Percentiles rank a stretch among this genome's conserved stretches.
Conservation (phyloP, 2,797 vertebrate species). For the Pseudochirops cupreus region DNA sequence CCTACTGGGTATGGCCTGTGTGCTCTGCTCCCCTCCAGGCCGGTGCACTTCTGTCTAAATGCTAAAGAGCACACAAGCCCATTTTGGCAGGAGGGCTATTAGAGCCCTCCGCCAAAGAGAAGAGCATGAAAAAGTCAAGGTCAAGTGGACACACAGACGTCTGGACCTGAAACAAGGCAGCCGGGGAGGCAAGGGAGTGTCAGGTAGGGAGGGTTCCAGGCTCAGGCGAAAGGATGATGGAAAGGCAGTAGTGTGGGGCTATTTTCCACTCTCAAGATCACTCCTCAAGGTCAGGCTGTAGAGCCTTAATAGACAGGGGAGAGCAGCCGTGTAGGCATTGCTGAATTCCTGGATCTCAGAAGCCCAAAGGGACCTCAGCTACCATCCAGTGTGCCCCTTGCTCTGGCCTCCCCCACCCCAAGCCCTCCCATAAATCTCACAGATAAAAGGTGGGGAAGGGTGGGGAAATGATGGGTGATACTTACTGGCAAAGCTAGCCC, state of each 20-base stretch:
- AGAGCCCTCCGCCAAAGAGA: conserved; percentile 1
- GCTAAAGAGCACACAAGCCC: conserved; percentile 63
- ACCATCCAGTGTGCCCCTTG: not conserved
- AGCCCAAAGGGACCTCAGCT: not conserved
- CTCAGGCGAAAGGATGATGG: not conserved
- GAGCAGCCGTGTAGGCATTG: not conserved
- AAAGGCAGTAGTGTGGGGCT: not conserved
- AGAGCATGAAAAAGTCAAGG: not conserved
- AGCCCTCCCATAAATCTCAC: not conserved
- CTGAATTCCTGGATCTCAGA: not conserved
- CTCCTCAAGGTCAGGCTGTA: not conserved
- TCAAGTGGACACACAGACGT: conserved; percentile 4
- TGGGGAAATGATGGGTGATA: not conserved
- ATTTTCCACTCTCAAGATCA: not conserved
- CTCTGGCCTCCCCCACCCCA: not conserved
- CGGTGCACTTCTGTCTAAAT: conserved; percentile 48
- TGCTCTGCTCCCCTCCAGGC: conserved; percentile 44
- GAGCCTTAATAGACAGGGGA: not conserved
- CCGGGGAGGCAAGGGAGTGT: conserved; percentile 5
- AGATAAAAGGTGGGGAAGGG: not conserved
- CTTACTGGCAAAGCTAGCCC: not conserved
- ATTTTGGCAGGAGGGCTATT: conserved; percentile 29
- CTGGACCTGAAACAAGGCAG: not conserved
- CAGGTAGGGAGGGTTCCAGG: not conserved
- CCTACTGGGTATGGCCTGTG: conserved; percentile 40